A percentile compares a stretch with the other conserved stretches of the same genome.
phyloP scores from a whole-genome alignment of 2,888 invertebrate species.

The Cephus nigrinus region DNA sequence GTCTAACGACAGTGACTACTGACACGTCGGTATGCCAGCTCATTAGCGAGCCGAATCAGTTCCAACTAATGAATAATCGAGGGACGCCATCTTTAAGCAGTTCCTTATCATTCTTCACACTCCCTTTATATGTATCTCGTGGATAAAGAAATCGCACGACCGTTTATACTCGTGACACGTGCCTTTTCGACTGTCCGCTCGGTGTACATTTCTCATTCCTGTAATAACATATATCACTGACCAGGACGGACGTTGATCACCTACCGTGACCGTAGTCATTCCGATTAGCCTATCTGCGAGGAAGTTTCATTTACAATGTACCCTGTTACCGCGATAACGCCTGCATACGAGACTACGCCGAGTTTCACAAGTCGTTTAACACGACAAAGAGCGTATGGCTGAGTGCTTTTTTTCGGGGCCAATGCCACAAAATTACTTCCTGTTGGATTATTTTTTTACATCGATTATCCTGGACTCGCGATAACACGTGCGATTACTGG shows the following conservation, averaged over 20 bases:
- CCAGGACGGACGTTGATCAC: neutral
- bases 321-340: neutral
- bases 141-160: neutral
- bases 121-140: neutral
- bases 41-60: conserved; percentile 39
- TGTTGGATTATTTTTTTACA: neutral
- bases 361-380: neutral
- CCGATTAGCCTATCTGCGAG: neutral
- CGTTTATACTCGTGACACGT: neutral
- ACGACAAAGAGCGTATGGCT: neutral
- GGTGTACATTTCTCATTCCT: neutral
- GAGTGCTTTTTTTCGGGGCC: neutral
- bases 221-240: neutral
- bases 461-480: too few relatives aligned
- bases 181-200: neutral
- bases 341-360: neutral
- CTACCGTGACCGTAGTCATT: too few relatives aligned
- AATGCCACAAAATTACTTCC: neutral
- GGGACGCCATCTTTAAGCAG: neutral
- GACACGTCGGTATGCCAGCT: conserved; percentile 45
- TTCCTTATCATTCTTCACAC: neutral
- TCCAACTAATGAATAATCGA: neutral
- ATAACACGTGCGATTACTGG: too few relatives aligned
- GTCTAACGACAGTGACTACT: conserved; percentile 36
- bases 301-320: neutral